A percentile compares a stretch with the other conserved stretches of the same genome.
Conservation (phyloP, 2,113 vertebrate species). For the Aythya baeri region DNA sequence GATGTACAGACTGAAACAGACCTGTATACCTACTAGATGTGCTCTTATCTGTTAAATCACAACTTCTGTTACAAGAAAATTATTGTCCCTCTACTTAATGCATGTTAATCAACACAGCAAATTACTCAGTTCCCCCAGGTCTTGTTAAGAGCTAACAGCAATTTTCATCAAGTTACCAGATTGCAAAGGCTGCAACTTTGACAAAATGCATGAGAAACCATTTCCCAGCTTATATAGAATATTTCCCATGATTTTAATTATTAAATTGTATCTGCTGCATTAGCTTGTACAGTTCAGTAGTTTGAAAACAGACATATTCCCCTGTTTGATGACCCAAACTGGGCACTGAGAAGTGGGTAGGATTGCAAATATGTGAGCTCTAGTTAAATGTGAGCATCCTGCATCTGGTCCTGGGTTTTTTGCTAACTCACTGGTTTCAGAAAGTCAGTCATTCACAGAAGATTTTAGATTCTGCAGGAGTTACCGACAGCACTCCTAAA, state of each 20-base stretch:
- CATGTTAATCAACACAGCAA: slow-evolving; percentile 41
- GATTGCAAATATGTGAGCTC: not conserved
- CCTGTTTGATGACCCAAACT: not conserved
- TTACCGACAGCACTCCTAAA: not conserved
- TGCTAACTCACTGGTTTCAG: not conserved
- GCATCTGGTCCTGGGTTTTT: not conserved
- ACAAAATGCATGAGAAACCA: not conserved
- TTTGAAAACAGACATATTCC: not conserved
- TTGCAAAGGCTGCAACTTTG: not conserved
- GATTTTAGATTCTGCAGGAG: not conserved
- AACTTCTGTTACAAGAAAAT: slow-evolving; percentile 7
- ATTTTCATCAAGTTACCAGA: slow-evolving; percentile 32
- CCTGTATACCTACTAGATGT: not conserved
- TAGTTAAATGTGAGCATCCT: not conserved
- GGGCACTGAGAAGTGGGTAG: not conserved
- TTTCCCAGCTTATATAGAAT: not conserved
- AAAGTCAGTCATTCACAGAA: not conserved
- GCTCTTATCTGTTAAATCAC: slow-evolving; percentile 33
- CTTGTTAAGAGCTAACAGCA: slow-evolving; percentile 56
- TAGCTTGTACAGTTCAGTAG: not conserved
- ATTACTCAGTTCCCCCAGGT: slow-evolving; percentile 24
- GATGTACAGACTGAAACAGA: not conserved
- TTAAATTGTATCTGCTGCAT: not conserved
- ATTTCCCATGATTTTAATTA: not conserved
- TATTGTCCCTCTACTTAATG: slow-evolving; percentile 4